Evolutionary conservation across 2,888 invertebrate species (phyloP), one percentile per base, ranked within the genome.

Genomic region (Lithodes maja): DNA sequence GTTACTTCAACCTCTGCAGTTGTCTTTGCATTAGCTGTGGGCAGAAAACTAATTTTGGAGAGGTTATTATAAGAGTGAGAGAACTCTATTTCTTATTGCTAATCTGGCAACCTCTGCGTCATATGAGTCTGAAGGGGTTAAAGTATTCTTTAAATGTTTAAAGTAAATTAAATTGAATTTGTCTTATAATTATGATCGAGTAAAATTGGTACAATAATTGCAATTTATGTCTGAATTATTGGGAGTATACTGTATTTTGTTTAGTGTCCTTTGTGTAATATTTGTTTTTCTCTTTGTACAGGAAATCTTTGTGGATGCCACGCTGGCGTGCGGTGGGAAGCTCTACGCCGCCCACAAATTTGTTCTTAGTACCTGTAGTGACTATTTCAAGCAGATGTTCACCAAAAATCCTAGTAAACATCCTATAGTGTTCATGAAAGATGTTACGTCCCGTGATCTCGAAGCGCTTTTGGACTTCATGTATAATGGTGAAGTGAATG

Each of bases 401-500:
- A 90, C 90, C 53, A 90, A 89, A 71, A 90, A 90, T 33, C 90
- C 90, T 3, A 90, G 89, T 87, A 86, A 90, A 86, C 90, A 91
- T 85, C 91, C 91, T 49, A 90, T 91, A 80, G 91, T 91, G 75
- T 91, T 90, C 78, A 91, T 91, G 91, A 91, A 91, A 91, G 91
- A 91, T 91, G 91, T 91, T n/a, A 90, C 91, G 15, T 90, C 90
- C n/a, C 85, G 90, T 79, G 91, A 91, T 84, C 86, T 91, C 68
- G 91, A 91, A 89, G 91, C 91, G 9, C 84, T 91, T 52, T 85
- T 91, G 74, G 91, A 91, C 80, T 91, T 91, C 78, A 91, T 91
- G 91, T 91, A 91, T 75, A 90, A 91, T 90, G 91, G 91, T 84
- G 91, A 91, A 91, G 91, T 91, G 87, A 91, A 91, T 89, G 91